phyloP scores from a whole-genome alignment of 2,113 vertebrate genomes.

The Sylvietta virens region DNA sequence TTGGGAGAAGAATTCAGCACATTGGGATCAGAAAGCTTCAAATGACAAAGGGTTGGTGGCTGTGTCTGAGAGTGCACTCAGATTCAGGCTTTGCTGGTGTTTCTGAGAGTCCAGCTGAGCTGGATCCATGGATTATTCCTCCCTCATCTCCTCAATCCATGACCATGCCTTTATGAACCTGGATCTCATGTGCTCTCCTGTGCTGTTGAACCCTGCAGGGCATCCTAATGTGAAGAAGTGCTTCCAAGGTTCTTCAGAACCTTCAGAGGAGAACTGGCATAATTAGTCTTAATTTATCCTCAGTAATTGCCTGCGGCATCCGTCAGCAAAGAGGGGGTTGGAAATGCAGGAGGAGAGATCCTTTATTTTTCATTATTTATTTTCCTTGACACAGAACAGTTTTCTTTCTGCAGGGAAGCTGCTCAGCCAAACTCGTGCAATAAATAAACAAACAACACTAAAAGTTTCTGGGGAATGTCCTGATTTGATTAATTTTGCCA shows the following conservation, averaged over 20 bases:
- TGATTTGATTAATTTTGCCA: constrained; percentile 60
- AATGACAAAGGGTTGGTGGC: not conserved
- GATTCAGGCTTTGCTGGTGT: not conserved
- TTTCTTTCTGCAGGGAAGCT: not conserved
- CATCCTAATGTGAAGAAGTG: not conserved
- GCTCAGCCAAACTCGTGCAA: not conserved
- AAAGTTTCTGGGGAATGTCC: not conserved
- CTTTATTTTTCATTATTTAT: constrained; percentile 39
- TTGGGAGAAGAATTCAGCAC: not conserved
- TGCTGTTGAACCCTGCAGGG: not conserved
- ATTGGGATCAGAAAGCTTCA: not conserved
- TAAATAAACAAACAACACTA: constrained; percentile 32
- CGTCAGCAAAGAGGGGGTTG: not conserved
- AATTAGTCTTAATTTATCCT: constrained; percentile 51
- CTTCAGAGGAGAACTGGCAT: constrained; percentile 9
- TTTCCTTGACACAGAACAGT: not conserved
- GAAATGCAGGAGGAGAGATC: not conserved
- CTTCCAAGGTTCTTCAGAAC: constrained; percentile 22
- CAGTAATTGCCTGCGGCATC: constrained; percentile 22
- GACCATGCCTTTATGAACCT: not conserved
- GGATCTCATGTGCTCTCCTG: not conserved
- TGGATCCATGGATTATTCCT: not conserved
- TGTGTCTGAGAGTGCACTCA: not conserved
- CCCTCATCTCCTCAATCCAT: not conserved
- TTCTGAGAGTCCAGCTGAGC: not conserved